Conservation (phyloP, 1,140 invertebrate species). For the Hylyphantes graminicola region DNA sequence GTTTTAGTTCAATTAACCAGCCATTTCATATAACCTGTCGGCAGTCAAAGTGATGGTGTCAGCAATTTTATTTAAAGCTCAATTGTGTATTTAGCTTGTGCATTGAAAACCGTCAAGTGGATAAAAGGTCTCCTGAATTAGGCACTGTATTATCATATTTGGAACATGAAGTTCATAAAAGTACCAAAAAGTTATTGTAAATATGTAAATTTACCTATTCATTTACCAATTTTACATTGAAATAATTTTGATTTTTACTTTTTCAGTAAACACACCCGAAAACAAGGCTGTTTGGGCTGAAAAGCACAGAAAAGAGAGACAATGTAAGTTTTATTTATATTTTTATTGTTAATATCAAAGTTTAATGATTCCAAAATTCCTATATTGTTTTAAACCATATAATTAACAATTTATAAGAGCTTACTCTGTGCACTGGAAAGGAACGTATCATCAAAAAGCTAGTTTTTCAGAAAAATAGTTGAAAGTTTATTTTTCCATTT, state of each 20-base stretch:
- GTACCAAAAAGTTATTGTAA: neutral
- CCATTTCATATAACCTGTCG: too few relatives aligned
- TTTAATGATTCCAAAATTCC: too few relatives aligned
- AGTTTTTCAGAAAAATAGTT: too few relatives aligned
- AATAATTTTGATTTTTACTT: neutral
- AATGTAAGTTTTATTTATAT: conserved; percentile 24
- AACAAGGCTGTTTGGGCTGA: conserved; percentile 53
- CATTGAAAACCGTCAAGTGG: neutral
- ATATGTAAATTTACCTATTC: neutral
- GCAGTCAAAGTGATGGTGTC: too few relatives aligned
- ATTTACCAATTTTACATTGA: neutral
- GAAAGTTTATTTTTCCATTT: too few relatives aligned
- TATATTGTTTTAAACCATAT: too few relatives aligned
- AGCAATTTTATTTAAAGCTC: too few relatives aligned
- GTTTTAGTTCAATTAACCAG: too few relatives aligned
- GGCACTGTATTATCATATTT: neutral
- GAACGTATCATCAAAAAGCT: too few relatives aligned
- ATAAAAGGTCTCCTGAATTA: neutral
- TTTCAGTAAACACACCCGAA: conserved; percentile 49
- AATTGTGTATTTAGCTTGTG: neutral
- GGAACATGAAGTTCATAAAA: neutral
- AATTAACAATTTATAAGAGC: too few relatives aligned
- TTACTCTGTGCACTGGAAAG: too few relatives aligned
- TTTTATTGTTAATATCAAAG: neutral
- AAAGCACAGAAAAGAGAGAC: conserved; percentile 41